Conservation (phyloP, 2,113 vertebrate species). For the Pitta sordida region DNA sequence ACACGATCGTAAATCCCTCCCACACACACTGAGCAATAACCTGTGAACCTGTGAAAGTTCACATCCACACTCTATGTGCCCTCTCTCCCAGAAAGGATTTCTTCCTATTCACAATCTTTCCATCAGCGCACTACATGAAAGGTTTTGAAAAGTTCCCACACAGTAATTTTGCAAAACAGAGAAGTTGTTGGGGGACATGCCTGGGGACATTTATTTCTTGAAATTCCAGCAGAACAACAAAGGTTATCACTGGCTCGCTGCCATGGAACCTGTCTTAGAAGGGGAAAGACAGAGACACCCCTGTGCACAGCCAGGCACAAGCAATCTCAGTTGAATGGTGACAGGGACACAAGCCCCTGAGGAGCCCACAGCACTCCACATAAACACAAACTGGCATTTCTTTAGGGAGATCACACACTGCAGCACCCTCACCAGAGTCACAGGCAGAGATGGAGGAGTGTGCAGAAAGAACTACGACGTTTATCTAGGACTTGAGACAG, state of each 20-base stretch:
- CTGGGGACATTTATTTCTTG: background rate
- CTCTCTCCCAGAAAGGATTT: background rate
- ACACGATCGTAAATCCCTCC: conserved; percentile 33
- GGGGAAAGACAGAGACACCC: too few species aligned
- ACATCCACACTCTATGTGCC: background rate
- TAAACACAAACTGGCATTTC: background rate
- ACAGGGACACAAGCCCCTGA: background rate
- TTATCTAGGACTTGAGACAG: background rate
- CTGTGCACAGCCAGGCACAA: too few species aligned
- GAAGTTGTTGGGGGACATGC: too few species aligned
- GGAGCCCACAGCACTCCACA: background rate
- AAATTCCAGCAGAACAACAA: conserved; percentile 4
- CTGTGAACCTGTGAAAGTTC: too few species aligned
- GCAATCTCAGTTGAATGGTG: background rate
- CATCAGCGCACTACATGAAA: background rate
- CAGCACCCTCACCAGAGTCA: background rate
- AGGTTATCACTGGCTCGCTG: background rate
- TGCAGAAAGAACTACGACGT: background rate
- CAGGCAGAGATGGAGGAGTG: background rate
- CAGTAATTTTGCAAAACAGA: background rate
- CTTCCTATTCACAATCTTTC: background rate
- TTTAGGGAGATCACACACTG: background rate
- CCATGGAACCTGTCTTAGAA: background rate
- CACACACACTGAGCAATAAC: conserved; percentile 23
- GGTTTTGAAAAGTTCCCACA: background rate